These are phyloP conservation scores for Drosophila seguyi DNA, from an alignment of 1,140 invertebrate species.

Conservation along the genomic window DNA sequence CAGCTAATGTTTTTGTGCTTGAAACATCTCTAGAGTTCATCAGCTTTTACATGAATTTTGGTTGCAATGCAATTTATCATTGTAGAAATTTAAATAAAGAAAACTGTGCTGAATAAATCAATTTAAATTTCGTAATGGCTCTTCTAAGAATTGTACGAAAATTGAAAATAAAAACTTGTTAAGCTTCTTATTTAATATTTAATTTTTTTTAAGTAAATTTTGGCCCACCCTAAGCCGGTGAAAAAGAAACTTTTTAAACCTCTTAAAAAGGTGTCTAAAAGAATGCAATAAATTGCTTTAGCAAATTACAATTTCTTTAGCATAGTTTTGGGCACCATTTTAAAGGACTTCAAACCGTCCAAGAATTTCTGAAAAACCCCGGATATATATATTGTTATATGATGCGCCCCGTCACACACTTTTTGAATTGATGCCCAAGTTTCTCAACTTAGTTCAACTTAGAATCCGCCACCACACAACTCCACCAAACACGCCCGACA, in stretches of 20 bases:
- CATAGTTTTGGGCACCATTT: neutral
- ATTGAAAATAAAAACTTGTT: neutral
- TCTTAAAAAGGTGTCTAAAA: neutral
- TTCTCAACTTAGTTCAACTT: constrained; percentile 33
- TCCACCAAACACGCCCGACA: constrained; percentile 38
- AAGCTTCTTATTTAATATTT: neutral
- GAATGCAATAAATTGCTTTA: neutral
- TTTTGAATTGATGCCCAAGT: constrained; percentile 4
- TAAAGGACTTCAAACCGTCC: neutral
- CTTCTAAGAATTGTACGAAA: neutral
- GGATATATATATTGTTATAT: constrained; percentile 11
- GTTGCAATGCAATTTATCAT: too few species aligned
- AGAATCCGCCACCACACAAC: constrained; percentile 31
- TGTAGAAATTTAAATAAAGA: too few species aligned
- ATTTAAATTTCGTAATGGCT: too few species aligned
- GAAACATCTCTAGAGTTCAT: too few species aligned
- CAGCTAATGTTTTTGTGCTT: too few species aligned
- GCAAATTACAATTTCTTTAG: neutral
- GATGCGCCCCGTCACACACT: neutral
- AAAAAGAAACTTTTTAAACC: neutral
- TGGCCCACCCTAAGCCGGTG: neutral
- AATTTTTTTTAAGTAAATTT: neutral
- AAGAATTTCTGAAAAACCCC: neutral
- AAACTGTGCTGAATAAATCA: too few species aligned
- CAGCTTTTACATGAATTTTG: too few species aligned